Conservation (phyloP, 1,140 invertebrate species). For the Artemia franciscana region DNA sequence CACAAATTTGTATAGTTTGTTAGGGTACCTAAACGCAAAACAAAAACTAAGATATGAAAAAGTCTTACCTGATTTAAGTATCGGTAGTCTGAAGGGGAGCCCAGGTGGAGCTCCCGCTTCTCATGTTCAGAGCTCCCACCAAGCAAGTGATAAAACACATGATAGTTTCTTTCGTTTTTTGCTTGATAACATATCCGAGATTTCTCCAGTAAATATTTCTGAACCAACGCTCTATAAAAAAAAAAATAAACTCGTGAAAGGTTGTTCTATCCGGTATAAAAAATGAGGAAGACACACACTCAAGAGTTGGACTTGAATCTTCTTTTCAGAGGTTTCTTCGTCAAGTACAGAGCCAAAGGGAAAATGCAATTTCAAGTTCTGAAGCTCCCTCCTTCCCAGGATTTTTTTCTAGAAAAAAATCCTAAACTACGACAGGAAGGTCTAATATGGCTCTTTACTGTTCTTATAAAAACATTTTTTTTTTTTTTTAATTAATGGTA, state of each 20-base stretch:
- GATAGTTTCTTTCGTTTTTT: conserved; percentile 82
- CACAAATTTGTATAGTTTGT: too few relatives aligned
- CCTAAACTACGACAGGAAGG: too few relatives aligned
- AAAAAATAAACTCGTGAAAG: conserved; percentile 14
- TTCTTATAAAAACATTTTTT: too few relatives aligned
- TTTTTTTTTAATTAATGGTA: too few relatives aligned
- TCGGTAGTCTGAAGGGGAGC: conserved; percentile 57
- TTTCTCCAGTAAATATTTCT: conserved; percentile 90
- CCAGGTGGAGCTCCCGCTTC: conserved; percentile 47
- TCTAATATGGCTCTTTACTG: too few relatives aligned
- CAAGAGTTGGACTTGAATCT: conserved; percentile 2
- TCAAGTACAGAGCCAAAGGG: too few relatives aligned
- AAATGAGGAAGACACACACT: conserved; percentile 5
- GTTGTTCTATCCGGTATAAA: too few relatives aligned
- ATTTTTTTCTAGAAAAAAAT: too few relatives aligned
- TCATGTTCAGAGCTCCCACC: conserved; percentile 68
- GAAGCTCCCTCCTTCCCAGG: too few relatives aligned
- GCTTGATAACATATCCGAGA: conserved; percentile 80
- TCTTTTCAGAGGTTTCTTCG: too few relatives aligned
- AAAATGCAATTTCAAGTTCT: too few relatives aligned
- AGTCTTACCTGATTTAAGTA: conserved; percentile 47
- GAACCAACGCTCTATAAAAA: conserved; percentile 59
- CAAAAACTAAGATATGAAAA: background rate
- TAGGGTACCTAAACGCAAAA: too few relatives aligned
- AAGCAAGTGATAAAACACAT: conserved; percentile 89